A percentile compares a stretch with the other conserved stretches of the same genome.
These are phyloP conservation scores for Synanthedon vespiformis DNA, from an alignment of 2,888 invertebrate genomes.

Conservation along the genomic window DNA sequence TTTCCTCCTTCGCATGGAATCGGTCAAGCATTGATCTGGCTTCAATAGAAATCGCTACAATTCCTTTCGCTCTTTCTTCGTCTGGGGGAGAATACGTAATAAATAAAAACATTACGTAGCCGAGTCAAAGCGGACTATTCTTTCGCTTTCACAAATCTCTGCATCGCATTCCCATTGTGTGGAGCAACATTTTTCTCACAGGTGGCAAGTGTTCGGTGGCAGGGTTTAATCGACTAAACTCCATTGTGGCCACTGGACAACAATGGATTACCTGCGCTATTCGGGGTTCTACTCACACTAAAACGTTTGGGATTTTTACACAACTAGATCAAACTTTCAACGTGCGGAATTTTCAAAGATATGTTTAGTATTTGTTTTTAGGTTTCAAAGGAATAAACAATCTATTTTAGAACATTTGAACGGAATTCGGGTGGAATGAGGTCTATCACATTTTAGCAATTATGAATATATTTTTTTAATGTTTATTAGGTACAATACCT, in stretches of 20 bases:
- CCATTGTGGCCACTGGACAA: slow-evolving; percentile 32
- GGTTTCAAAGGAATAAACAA: too few relatives aligned
- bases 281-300: slow-evolving; percentile 16
- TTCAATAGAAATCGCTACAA: slow-evolving; percentile 9
- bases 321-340: slow-evolving; percentile 18
- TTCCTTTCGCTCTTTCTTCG: slow-evolving; percentile 5
- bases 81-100: slow-evolving; percentile 7
- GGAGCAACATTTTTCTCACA: slow-evolving; percentile 33
- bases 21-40: slow-evolving; percentile 3
- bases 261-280: slow-evolving; percentile 34
- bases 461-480: too few relatives aligned
- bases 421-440: too few relatives aligned
- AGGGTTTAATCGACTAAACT: slow-evolving; percentile 45
- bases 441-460: too few relatives aligned
- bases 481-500: too few relatives aligned
- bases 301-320: slow-evolving; percentile 23
- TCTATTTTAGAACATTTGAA: too few relatives aligned
- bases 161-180: slow-evolving; percentile 20
- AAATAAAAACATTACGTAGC: slow-evolving; percentile 24
- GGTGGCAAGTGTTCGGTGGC: slow-evolving; percentile 34
- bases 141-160: slow-evolving; percentile 24
- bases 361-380: too few relatives aligned
- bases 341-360: neutral
- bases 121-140: slow-evolving; percentile 24
- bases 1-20: neutral